Base-by-base conservation (phyloP, 2,113 vertebrate species). In the Penelope pileata region DNA sequence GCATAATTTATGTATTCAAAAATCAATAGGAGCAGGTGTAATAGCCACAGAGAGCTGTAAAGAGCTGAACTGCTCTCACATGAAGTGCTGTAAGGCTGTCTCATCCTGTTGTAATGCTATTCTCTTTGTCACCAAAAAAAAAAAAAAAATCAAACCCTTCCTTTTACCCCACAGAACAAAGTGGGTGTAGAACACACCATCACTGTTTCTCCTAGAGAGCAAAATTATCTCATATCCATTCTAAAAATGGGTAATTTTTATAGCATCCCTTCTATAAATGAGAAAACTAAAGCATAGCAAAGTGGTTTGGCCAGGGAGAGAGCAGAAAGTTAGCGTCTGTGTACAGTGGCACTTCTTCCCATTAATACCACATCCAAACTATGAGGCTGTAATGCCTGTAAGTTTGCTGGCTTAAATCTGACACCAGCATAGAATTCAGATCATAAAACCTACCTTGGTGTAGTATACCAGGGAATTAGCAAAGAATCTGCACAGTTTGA, bases 401-500 rank as follows among this genome's bases (percentile, higher is more conserved):
- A 79, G 24, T n/a, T 24, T 5, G 23, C 24, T 51, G 59, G 68
- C 7, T 75, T 92, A 56, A 12, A 42, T 82, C 63, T 76, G 67
- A 87, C 36, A 79, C 30, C 60, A 50, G 60, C 2, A 18, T 5
- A 86, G 59, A 80, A 83, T 4, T 43, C 8, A 77, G 90, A 40
- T 56, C 54, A 69, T 29, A 84, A 53, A 54, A 23, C 86, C 94
- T 98, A 99, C 99, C 99, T 99, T 99, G 92, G 98, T 98, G 83
- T 99, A 99, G 96, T 99, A 99, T 86, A 99, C 97, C 81, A 99
- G 97, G 32, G 99, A 99, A 97, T 99, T 99, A 48, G 98, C 98
- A 98, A 99, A 99, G 96, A 99, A 99, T 79, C 98, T 98, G 97
- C 98, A 99, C 83, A 99, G 98, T 94, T 99, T 99, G 60, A 98